Evolutionary conservation across 2,113 vertebrate species (phyloP), one percentile per base, ranked within the genome.

Genomic region (Apeltes quadracus): DNA sequence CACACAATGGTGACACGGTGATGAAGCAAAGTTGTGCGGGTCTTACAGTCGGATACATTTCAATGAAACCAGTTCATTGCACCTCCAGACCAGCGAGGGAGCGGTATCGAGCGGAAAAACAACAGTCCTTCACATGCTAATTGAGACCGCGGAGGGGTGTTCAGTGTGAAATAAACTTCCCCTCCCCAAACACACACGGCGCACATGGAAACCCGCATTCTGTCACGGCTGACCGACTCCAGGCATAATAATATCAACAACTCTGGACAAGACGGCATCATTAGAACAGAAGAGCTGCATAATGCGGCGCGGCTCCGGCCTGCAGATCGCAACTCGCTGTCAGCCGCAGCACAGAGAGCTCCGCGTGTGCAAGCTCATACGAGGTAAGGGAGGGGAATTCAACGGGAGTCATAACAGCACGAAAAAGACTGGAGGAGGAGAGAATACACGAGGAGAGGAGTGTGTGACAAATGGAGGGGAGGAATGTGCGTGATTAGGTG

Each of bases 261-360:
- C 70, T 75, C 69, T 46, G 76, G 83, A 88, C 87, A 84, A 86
- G 80, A 84, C 69, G 36, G 78, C 63, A 88, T 82, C 81, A 86
- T 88, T 87, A 89, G 77, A 75, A 84, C 69, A 85, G 83, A 77
- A 62, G 56, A 82, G 78, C 46, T 84, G 82, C 72, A 81, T 85
- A 78, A 88, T 80, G 59, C 48, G 70, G n/a, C n/a, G n/a, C n/a
- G 57, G 76, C 61, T 74, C 11, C 75, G 5, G 67, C 69, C 69
- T 18, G 32, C 57, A 20, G 29, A 53, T 56, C 69, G 58, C 62
- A 66, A 67, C 66, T 85, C 83, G 67, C 69, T 80, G 83, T 79
- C 81, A 83, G 75, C 53, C 7, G 3, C 65, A 59, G 62, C 27
- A 82, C 78, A 48, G 79, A 76, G 79, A 87, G 76, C 63, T 76